phyloP scores from a whole-genome alignment of 2,113 vertebrate genomes.

The Hoplias malabaricus region DNA sequence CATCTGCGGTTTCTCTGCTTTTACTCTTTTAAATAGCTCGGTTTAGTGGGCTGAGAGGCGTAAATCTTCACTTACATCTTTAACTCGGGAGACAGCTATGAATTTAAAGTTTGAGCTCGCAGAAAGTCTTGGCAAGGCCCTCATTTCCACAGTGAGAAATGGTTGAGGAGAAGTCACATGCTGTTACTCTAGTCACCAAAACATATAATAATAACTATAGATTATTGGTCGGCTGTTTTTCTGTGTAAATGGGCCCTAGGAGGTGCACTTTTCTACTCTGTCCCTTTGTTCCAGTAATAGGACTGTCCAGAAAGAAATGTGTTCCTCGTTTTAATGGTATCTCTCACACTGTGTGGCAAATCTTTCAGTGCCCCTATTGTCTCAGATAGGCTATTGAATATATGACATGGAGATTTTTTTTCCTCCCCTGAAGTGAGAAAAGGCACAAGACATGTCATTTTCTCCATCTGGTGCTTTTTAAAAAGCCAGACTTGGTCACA shows the following conservation, averaged over 20 bases:
- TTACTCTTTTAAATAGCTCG: background rate
- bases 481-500: background rate
- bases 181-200: background rate
- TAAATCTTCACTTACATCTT: background rate
- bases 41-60: background rate
- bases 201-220: constrained; percentile 10
- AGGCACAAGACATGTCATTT: constrained; percentile 32
- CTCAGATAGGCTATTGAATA: constrained; percentile 37
- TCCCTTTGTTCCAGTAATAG: constrained; percentile 40
- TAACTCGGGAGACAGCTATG: background rate
- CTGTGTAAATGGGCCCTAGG: background rate
- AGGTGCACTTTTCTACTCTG: constrained; percentile 7
- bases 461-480: constrained; percentile 15
- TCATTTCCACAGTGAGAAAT: background rate
- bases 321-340: constrained; percentile 23
- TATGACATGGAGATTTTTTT: constrained; percentile 28
- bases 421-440: constrained; percentile 14
- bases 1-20: background rate
- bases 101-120: background rate
- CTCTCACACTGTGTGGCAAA: constrained; percentile 10
- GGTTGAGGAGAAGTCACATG: background rate
- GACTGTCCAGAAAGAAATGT: constrained; percentile 3
- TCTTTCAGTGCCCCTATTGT: constrained; percentile 29
- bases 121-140: background rate
- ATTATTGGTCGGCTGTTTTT: constrained; percentile 11